Base-by-base conservation (phyloP, 2,888 invertebrate species). In the Caenorhabditis sp. region DNA sequence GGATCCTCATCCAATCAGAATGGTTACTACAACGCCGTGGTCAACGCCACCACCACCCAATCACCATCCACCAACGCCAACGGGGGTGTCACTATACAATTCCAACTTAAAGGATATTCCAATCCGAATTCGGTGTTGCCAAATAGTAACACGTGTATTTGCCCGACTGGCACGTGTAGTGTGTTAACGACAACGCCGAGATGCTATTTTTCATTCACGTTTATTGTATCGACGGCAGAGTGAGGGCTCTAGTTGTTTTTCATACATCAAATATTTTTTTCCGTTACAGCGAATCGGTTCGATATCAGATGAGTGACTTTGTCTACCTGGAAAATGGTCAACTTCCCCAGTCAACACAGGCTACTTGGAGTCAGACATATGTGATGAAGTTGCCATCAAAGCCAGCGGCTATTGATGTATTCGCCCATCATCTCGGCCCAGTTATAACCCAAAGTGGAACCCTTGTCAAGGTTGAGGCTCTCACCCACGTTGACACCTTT, bases 401-500 rank as follows among this genome's bases (percentile, higher is more conserved):
- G 26, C 75, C 75, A 27, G 75, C 70, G 12, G 80, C 83, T n/a
- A 84, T 84, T 65, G 79, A 81, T 60, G 72, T 84, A 3, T 77
- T 84, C 43, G 84, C 74, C 36, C 78, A 83, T 68, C 78, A 84
- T 67, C 38, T 83, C 53, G 84, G 84, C 12, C 63, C 84, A 12
- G 78, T 83, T 21, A 71, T 84, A 54, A 53, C 76, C 12, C 59
- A 63, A 20, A 70, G 59, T 21, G 70, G 63, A 10, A 52, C 38
- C n/a, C 63, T 81, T 14, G 71, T 68, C 1, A 63, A 66, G 49
- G 58, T 56, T n/a, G 77, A 77, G 52, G 80, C 80, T 10, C 65
- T 84, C 17, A 70, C 72, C 0, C 77, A 78, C 54, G 81, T 84
- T 52, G 84, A 84, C 70, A 81, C 78, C 3, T 84, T 85, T 61